Evolutionary conservation across 2,888 invertebrate species (phyloP), one percentile per base, ranked within the genome.

Genomic region (Ischnus inquisitorius): DNA sequence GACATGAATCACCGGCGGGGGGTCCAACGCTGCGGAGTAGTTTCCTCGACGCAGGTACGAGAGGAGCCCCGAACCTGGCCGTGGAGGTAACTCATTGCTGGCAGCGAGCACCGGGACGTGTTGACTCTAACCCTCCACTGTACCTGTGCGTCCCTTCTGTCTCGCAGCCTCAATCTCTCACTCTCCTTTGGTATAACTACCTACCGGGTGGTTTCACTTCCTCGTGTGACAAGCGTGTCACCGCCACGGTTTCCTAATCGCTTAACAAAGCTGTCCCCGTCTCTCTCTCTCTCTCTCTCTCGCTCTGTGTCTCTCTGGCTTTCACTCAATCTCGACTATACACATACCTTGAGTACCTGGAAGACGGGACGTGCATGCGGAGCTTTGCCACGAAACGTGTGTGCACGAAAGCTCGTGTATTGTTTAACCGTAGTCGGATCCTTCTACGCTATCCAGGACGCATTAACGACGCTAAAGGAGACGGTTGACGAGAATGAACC

Each of bases 231-330:
- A 71, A 76, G 68, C 83, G 46, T 80, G 83, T 83, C 80, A 83
- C 80, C 68, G 72, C 76, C 83, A 83, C 54, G 51, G 72, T 80
- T 83, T 80, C 77, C 83, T 83, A 77, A 83, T 83, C 83, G 80
- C 80, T 68, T 77, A 83, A 83, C 80, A 83, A 83, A 83, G 80
- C 77, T 68, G 54, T 54, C 74, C 78, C 54, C 51, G 46, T 54
- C 34, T 68, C 74, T 74, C 54, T 60, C 72, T 68, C 48, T 60
- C 34, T 46, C 62, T 62, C 12, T 39, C 60, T 10, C 28, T 25
- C 60, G 25, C 10, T 25, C 60, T 54, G n/a, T n/a, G n/a, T n/a
- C n/a, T n/a, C 72, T 68, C 48, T 60, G 48, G 62, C 62, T 62
- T 8, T 39, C 60, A n/a, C 28, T 25, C 60, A 60, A 25, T 25